phyloP scores from a whole-genome alignment of 2,888 invertebrate genomes.

The Uloborus plumipes region DNA sequence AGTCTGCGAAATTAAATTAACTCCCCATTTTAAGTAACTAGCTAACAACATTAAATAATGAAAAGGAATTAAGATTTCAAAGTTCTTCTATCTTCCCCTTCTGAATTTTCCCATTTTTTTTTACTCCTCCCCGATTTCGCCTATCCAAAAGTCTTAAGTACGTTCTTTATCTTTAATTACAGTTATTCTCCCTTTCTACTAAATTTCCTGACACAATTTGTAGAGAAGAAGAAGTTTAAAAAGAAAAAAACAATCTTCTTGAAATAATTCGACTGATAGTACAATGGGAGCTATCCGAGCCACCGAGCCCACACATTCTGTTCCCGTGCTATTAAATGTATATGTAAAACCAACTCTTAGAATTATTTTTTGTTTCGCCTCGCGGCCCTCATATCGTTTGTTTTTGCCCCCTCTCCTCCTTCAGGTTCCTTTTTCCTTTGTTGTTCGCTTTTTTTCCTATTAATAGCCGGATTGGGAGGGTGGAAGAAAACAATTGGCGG shows the following conservation, averaged over 20 bases:
- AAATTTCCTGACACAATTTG: constrained; percentile 25
- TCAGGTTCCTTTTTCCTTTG: no score
- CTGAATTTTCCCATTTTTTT: constrained; percentile 12
- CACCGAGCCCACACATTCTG: no score
- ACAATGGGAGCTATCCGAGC: constrained; percentile 21
- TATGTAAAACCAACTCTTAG: no score
- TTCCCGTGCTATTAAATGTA: no score
- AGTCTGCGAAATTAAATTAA: no score
- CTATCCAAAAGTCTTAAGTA: constrained; percentile 12
- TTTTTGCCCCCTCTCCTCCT: background rate
- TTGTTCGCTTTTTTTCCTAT: no score
- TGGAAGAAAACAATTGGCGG: constrained; percentile 47
- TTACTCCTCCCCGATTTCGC: constrained; percentile 4
- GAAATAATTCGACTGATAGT: constrained; percentile 49
- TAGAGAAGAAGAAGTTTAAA: no score
- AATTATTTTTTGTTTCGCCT: constrained; percentile 20
- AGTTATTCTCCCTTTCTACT: constrained; percentile 27
- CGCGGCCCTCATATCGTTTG: constrained; percentile 18
- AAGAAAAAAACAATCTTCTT: constrained; percentile 13
- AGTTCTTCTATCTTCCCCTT: constrained; percentile 11
- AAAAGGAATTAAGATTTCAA: constrained; percentile 56
- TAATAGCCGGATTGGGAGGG: constrained; percentile 4
- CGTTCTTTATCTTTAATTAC: constrained; percentile 55
- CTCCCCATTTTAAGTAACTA: constrained; percentile 35
- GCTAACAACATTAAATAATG: constrained; percentile 55